Base-by-base conservation (phyloP, 2,797 vertebrate genomes). In the Microctenopoma lineatum region DNA sequence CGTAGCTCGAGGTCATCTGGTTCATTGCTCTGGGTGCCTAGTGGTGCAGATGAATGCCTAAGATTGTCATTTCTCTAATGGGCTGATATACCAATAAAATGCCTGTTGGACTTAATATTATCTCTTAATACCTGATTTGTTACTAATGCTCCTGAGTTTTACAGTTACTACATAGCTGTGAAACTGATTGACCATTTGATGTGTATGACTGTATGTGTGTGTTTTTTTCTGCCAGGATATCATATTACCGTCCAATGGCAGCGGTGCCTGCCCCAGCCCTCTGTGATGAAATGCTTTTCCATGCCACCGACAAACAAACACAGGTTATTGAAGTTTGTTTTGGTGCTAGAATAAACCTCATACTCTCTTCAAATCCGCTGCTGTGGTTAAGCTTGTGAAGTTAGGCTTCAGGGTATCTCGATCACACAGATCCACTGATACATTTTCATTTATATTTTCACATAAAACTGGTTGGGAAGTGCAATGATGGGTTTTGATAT, bases 321-420 rank as follows among this genome's bases (percentile, higher is more conserved):
- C 58, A 1, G 27, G 59, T 50, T 78, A 66, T 70, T 83, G 70
- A 80, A 88, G 84, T 85, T 78, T 79, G 79, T 79, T 70, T 63
- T 63, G 78, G 73, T 56, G 79, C 70, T 54, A 4, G 38, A 74
- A 80, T 68, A 79, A 76, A 70, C 63, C 54, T 51, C 65, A 5
- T 73, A 9, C 57, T 77, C 60, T 66, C 59, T 57, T 86, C 69
- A 77, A 80, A 81, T 80, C 70, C 69, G 72, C 42, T 55, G 52
- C 68, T 36, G 52, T 59, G 64, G 82, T 83, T 86, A 84, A 85
- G 81, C 82, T 80, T 78, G 78, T 84, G 69, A 83, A 71, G 66
- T 67, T 48, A 59, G 25, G 57, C 81, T 84, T 66, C 62, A 2
- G 75, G 81, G 76, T 36, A 70, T 81, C 73, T 77, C 65, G 55